A percentile compares a stretch with the other conserved stretches of the same genome.
Evolutionary conservation across 2,113 vertebrate genomes (phyloP).

Genomic region (Prinia subflava): DNA sequence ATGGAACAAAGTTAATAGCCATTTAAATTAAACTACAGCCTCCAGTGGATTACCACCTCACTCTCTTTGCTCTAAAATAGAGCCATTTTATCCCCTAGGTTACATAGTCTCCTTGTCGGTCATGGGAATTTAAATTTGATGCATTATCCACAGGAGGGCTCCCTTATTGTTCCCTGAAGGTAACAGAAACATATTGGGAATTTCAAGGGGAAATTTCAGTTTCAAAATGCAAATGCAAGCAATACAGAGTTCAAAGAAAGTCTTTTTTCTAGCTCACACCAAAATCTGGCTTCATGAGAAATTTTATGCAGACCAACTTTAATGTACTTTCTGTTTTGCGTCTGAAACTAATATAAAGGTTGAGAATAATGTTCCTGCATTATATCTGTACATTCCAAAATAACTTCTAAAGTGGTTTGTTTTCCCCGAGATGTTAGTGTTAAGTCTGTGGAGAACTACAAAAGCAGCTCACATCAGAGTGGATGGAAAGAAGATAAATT

Average conservation of each 20-base stretch:
- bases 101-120: slow-evolving; percentile 17
- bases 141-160: slow-evolving; percentile 47
- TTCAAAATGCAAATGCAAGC: slow-evolving; percentile 49
- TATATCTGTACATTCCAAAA: neutral
- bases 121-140: slow-evolving; percentile 44
- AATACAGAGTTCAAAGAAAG: slow-evolving; percentile 10
- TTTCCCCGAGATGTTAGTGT: neutral
- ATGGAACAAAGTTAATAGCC: slow-evolving; percentile 47
- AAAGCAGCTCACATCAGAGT: slow-evolving; percentile 3
- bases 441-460: slow-evolving; percentile 10
- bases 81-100: slow-evolving; percentile 21
- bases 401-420: neutral
- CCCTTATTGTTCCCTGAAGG: slow-evolving; percentile 48
- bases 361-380: neutral
- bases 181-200: slow-evolving; percentile 31
- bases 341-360: slow-evolving; percentile 9
- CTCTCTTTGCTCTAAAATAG: slow-evolving; percentile 13
- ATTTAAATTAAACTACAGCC: slow-evolving; percentile 57
- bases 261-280: neutral
- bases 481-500: slow-evolving; percentile 30
- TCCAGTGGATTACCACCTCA: slow-evolving; percentile 9
- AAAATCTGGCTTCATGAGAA: neutral
- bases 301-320: neutral
- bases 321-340: slow-evolving; percentile 8
- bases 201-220: slow-evolving; percentile 21